Conservation (phyloP, 2,888 invertebrate species). For the Drosophila bunnanda region DNA sequence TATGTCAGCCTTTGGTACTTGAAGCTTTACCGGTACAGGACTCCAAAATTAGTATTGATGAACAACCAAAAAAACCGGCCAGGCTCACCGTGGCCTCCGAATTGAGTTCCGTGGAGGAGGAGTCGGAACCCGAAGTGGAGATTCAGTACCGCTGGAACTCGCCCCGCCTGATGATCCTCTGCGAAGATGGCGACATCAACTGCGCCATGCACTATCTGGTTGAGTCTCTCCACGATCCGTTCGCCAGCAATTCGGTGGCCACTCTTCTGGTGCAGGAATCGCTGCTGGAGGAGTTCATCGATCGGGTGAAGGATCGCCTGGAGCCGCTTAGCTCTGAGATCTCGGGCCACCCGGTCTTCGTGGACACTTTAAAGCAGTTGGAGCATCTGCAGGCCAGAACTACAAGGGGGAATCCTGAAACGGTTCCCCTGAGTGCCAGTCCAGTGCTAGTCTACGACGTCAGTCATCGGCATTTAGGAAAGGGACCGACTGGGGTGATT, state of each 20-base stretch:
- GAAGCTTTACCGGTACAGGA: neutral
- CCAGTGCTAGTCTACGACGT: conserved; percentile 72
- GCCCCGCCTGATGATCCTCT: conserved; percentile 67
- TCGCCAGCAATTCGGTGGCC: conserved; percentile 57
- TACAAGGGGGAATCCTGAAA: conserved; percentile 34
- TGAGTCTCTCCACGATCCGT: conserved; percentile 69
- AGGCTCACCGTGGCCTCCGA: neutral
- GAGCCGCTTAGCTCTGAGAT: conserved; percentile 42
- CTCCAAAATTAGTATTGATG: neutral
- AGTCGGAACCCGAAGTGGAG: neutral
- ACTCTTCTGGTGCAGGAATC: conserved; percentile 77
- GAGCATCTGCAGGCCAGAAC: conserved; percentile 56
- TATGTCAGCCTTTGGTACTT: conserved; percentile 3
- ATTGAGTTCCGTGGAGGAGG: conserved; percentile 4
- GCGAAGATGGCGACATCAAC: conserved; percentile 73
- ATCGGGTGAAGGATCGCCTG: conserved; percentile 55
- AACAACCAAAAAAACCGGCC: neutral
- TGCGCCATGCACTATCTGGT: conserved; percentile 71
- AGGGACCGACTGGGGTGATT: conserved; percentile 53
- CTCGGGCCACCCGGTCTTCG: conserved; percentile 22
- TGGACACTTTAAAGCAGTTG: conserved; percentile 39
- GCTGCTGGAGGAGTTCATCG: conserved; percentile 56
- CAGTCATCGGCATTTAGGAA: conserved; percentile 57
- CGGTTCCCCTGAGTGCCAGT: conserved; percentile 9
- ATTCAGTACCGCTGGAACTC: conserved; percentile 36